Evolutionary conservation across 2,888 invertebrate genomes (phyloP).

Genomic region (Mylabris sibirica): DNA sequence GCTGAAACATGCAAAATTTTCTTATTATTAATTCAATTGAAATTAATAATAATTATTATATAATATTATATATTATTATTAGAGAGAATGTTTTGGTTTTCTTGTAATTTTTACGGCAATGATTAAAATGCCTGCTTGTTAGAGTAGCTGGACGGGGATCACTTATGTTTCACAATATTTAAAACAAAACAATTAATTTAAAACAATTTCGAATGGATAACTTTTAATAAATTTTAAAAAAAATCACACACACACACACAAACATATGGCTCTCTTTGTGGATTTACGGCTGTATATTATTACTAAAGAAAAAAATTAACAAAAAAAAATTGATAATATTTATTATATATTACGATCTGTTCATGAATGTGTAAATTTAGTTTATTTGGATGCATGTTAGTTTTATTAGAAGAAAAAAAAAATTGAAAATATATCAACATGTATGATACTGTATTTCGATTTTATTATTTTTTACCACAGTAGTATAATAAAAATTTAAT

Average conservation of each 20-base stretch:
- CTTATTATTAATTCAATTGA: not conserved
- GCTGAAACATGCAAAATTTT: not conserved
- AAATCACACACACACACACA: conserved; percentile 21
- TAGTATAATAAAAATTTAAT: conserved; percentile 56
- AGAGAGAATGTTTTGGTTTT: conserved; percentile 34
- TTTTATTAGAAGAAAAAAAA: conserved; percentile 55
- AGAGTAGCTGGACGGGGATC: conserved; percentile 65
- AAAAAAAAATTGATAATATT: conserved; percentile 44
- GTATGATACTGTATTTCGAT: conserved; percentile 61
- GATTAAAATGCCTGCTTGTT: conserved; percentile 47
- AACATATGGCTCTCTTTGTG: conserved; percentile 54
- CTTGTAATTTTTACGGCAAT: conserved; percentile 37
- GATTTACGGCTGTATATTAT: conserved; percentile 60
- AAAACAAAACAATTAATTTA: conserved; percentile 26
- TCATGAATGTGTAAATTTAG: conserved; percentile 58
- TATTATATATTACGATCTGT: conserved; percentile 58
- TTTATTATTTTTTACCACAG: conserved; percentile 62
- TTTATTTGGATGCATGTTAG: conserved; percentile 60
- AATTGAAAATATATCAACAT: conserved; percentile 52
- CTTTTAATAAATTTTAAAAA: too few species aligned
- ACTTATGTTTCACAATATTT: conserved; percentile 55
- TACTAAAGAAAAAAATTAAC: not conserved
- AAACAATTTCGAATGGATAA: too few species aligned
- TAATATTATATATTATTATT: conserved; percentile 12
- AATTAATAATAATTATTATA: conserved; percentile 18